A percentile compares a stretch with the other conserved stretches of the same genome.
Conservation (phyloP, 2,797 vertebrate genomes). For the Notoglanidium macrostoma region DNA sequence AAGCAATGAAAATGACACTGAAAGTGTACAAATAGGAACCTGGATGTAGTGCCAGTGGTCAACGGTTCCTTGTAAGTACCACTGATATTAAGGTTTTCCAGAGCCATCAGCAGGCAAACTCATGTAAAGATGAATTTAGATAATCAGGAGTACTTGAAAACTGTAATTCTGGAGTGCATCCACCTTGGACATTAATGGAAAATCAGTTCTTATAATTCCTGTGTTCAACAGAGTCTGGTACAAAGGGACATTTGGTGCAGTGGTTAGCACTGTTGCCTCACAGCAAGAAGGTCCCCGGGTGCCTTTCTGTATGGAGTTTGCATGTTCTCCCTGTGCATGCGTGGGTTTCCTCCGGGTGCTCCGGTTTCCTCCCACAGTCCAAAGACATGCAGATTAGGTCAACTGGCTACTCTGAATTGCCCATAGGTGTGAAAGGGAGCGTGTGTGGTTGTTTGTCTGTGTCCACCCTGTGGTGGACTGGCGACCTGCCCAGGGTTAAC, state of each 20-base stretch:
- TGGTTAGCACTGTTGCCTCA: too few relatives aligned
- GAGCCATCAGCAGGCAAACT: neutral
- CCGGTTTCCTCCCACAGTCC: too few relatives aligned
- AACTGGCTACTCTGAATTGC: too few relatives aligned
- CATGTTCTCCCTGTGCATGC: too few relatives aligned
- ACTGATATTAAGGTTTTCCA: neutral
- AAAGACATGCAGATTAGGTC: too few relatives aligned
- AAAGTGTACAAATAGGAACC: neutral
- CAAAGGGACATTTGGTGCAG: neutral
- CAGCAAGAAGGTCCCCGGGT: too few relatives aligned
- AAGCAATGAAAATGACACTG: neutral
- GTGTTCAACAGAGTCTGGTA: neutral
- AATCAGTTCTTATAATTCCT: neutral
- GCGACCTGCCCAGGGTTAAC: too few relatives aligned
- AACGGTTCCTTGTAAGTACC: neutral
- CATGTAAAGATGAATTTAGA: neutral
- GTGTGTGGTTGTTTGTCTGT: too few relatives aligned
- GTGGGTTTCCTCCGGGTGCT: too few relatives aligned
- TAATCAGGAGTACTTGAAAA: neutral
- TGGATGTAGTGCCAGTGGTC: neutral
- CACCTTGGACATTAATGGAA: neutral
- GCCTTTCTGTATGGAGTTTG: too few relatives aligned
- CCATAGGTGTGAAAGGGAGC: too few relatives aligned
- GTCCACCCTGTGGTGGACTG: too few relatives aligned
- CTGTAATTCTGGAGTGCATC: neutral